Percentiles rank a stretch among this genome's conserved stretches.
Conservation (phyloP, 1,140 invertebrate species). For the Apocrypta bakeri region DNA sequence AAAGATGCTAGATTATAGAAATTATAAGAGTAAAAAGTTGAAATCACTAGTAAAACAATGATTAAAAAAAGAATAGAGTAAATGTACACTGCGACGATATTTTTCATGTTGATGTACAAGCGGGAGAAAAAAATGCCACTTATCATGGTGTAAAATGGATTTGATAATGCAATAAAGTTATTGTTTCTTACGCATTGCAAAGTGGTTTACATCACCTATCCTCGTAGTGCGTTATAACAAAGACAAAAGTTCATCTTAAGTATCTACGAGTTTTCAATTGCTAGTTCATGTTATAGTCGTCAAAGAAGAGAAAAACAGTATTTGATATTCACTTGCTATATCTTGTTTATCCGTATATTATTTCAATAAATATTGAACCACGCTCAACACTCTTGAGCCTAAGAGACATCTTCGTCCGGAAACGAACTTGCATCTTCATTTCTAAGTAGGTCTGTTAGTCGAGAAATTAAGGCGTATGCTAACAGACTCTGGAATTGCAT, state of each 20-base stretch:
- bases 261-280: constrained; percentile 34
- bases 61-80: constrained; percentile 51
- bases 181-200: constrained; percentile 25
- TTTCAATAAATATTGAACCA: constrained; percentile 10
- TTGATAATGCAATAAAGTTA: constrained; percentile 2
- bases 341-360: constrained; percentile 5
- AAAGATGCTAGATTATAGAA: constrained; percentile 16
- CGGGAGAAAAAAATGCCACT: constrained; percentile 20
- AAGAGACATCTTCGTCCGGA: background rate
- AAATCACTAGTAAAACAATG: constrained; percentile 50
- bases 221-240: constrained; percentile 12
- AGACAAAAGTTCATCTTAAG: constrained; percentile 11
- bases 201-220: constrained; percentile 5
- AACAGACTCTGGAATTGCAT: background rate
- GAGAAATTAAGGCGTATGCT: background rate
- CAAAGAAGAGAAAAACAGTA: constrained; percentile 29
- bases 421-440: background rate
- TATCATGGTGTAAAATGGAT: constrained; percentile 16
- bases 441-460: background rate
- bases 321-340: constrained; percentile 20
- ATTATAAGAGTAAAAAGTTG: constrained; percentile 51
- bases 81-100: constrained; percentile 28
- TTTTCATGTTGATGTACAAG: background rate
- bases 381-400: background rate
- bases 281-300: constrained; percentile 12